Percentiles rank a stretch among this genome's conserved stretches.
phyloP scores from a whole-genome alignment of 1,140 invertebrate genomes.

The Pogonomyrmex barbatus region DNA sequence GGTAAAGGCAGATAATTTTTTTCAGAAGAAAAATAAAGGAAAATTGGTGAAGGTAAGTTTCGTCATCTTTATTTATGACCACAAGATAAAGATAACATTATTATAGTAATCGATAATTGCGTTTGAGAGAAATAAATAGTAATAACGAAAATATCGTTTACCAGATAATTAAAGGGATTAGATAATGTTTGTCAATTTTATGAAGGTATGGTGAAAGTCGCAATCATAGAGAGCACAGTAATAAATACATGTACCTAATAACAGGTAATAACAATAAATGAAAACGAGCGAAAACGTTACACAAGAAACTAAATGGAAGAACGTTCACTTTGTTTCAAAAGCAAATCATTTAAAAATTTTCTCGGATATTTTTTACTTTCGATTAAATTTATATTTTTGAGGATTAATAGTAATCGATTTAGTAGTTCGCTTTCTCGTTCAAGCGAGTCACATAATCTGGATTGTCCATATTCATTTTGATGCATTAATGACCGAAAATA shows the following conservation, averaged over 20 bases:
- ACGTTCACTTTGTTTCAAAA: background rate
- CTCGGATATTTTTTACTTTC: background rate
- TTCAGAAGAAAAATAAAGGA: background rate
- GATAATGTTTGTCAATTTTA: slow-evolving; percentile 15
- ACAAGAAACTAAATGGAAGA: background rate
- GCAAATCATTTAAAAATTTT: background rate
- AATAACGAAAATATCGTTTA: background rate
- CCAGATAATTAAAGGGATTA: background rate
- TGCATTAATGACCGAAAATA: background rate
- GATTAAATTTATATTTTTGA: background rate
- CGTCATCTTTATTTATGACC: background rate
- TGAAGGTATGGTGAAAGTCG: background rate
- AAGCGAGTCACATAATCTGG: background rate
- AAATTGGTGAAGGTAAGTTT: background rate
- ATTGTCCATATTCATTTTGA: background rate
- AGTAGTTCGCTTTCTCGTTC: background rate
- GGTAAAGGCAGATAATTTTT: background rate
- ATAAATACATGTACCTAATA: background rate
- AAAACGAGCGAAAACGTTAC: background rate
- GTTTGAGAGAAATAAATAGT: background rate
- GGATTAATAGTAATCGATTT: background rate
- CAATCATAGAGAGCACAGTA: background rate
- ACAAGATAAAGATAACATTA: slow-evolving; percentile 1
- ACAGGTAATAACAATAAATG: background rate
- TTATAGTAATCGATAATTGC: background rate